Evolutionary conservation across 2,113 vertebrate species (phyloP), one percentile per base, ranked within the genome.

Genomic region (Onychostoma macrolepis): DNA sequence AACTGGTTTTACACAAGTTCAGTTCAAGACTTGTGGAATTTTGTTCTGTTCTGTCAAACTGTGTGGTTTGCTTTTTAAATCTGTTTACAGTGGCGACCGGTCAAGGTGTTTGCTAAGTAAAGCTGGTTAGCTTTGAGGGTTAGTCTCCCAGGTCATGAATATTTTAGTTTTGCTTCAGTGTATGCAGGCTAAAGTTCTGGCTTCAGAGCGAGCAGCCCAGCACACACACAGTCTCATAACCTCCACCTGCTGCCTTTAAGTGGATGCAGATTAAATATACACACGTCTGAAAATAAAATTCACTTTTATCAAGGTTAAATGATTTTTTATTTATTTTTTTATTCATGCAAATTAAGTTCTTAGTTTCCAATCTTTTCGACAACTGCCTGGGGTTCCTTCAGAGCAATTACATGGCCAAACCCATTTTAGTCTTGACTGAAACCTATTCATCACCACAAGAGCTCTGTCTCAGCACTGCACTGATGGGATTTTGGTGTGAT

Each of bases 371-470:
- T 93, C 74, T 90, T 88, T 92, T 91, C 0, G 7, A 61, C 53
- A 80, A 63, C 56, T 26, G 78, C 33, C 33, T 9, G 41, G 88
- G 91, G 88, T 83, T 89, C 85, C 87, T 84, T 90, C 53, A 86
- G 88, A 86, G 89, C 89, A 92, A 93, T 93, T 91, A 93, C 88
- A 85, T 84, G 89, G 78, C 87, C 90, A 87, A 90, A 91, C 88
- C 58, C 87, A 75, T 61, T 84, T 92, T 88, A 63, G 36, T 72
- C 74, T 75, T 91, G 92, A 93, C 90, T 92, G 92, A 94, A 94
- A 93, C 87, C 89, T 89, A 92, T 94, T 94, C 86, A 94, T 94
- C 93, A 94, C 74, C 17, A 82, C 36, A 90, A 90, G 87, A 91
- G 90, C 78, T 90, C 56, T n/a, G 56, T 15, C 48, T 50, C 48